Evolutionary conservation across 2,113 vertebrate species (phyloP).

Genomic region (Phylloscopus whistleri): DNA sequence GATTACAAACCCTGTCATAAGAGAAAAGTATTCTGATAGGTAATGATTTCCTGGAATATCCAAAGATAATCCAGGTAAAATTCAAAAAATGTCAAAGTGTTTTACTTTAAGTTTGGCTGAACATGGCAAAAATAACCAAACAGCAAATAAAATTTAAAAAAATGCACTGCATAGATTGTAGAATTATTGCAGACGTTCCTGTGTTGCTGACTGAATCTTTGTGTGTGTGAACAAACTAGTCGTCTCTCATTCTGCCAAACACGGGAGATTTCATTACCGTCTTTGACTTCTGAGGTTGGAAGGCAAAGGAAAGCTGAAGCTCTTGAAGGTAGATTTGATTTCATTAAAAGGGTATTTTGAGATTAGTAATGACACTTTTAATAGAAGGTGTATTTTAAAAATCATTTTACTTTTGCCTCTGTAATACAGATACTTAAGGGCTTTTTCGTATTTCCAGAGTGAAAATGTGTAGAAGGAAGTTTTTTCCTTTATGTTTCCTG

Average conservation of each 20-base stretch:
- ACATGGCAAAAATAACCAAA: neutral
- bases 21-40: neutral
- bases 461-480: neutral
- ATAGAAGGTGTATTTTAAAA: neutral
- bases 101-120: neutral
- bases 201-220: neutral
- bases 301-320: conserved; percentile 19
- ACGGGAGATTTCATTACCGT: neutral
- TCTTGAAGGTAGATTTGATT: neutral
- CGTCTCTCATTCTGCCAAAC: conserved; percentile 34
- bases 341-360: neutral
- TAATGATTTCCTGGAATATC: neutral
- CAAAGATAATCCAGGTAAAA: neutral
- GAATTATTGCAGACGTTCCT: neutral
- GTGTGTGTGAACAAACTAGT: neutral
- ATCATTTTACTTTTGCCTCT: neutral
- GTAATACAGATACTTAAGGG: neutral
- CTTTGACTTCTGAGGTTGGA: conserved; percentile 15
- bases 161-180: neutral
- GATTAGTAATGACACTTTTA: neutral
- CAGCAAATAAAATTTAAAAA: neutral
- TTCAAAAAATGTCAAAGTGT: neutral
- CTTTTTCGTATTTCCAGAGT: neutral
- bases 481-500: neutral
- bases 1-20: neutral